A percentile compares a stretch with the other conserved stretches of the same genome.
Evolutionary conservation across 2,888 invertebrate genomes (phyloP).

Genomic region (Ashinkailepas kermadecensis): DNA sequence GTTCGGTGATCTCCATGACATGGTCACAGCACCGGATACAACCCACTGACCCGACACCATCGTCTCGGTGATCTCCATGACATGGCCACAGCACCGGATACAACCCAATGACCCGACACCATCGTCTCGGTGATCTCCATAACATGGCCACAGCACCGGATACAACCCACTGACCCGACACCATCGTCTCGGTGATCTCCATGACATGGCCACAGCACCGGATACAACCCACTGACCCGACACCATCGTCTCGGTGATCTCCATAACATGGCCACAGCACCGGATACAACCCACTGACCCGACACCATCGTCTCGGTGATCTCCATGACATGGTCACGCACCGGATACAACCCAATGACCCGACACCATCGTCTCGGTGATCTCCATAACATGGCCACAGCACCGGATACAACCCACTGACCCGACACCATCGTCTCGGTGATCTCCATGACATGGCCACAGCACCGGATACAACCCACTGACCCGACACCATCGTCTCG

Average conservation of each 20-base stretch:
- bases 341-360: neutral
- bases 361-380: constrained; percentile 62
- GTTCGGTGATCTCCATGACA: constrained; percentile 86
- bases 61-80: constrained; percentile 84
- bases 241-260: constrained; percentile 65
- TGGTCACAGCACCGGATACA: neutral
- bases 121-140: constrained; percentile 78
- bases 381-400: constrained; percentile 63
- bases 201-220: constrained; percentile 59
- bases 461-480: neutral
- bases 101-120: constrained; percentile 24
- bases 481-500: constrained; percentile 49
- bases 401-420: neutral
- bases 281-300: neutral
- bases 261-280: constrained; percentile 57
- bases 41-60: constrained; percentile 26
- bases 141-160: neutral
- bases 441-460: constrained; percentile 77
- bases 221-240: constrained; percentile 13
- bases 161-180: constrained; percentile 23
- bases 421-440: constrained; percentile 57
- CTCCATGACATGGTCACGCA: constrained; percentile 61
- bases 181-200: constrained; percentile 67
- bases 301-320: constrained; percentile 64
- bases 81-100: neutral